Percentiles rank a stretch among this genome's conserved stretches.
phyloP scores from a whole-genome alignment of 1,140 invertebrate genomes.

The Drosophila nannoptera region DNA sequence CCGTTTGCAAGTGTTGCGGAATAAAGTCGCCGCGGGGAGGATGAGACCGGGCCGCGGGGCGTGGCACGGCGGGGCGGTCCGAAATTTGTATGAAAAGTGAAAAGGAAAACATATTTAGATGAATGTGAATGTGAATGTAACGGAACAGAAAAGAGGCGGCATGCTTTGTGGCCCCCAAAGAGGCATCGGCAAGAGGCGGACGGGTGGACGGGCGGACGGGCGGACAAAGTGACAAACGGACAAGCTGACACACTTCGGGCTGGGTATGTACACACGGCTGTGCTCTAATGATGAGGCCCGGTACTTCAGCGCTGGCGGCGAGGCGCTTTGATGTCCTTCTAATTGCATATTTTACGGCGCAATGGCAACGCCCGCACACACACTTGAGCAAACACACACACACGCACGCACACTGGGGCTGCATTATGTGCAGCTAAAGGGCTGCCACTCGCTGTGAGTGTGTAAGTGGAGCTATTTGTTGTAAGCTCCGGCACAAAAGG shows the following conservation, averaged over 20 bases:
- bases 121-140: conserved; percentile 58
- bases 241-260: conserved; percentile 16
- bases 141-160: conserved; percentile 15
- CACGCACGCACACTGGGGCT: conserved; percentile 20
- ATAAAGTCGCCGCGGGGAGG: conserved; percentile 18
- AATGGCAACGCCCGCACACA: conserved; percentile 39
- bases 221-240: conserved; percentile 27
- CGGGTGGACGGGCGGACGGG: too few relatives aligned
- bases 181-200: too few relatives aligned
- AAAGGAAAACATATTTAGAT: conserved; percentile 15
- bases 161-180: conserved; percentile 14
- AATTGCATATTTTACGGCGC: conserved; percentile 77
- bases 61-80: conserved; percentile 19
- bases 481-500: conserved; percentile 11
- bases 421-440: conserved; percentile 58
- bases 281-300: conserved; percentile 65
- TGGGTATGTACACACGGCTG: conserved; percentile 19
- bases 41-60: conserved; percentile 15
- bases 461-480: conserved; percentile 70
- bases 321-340: conserved; percentile 73
- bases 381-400: conserved; percentile 12
- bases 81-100: conserved; percentile 64
- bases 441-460: conserved; percentile 47
- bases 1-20: conserved; percentile 51
- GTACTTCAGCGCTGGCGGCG: conserved; percentile 35